Base-by-base conservation (phyloP, 2,113 vertebrate species). In the Lucifuga dentata region DNA sequence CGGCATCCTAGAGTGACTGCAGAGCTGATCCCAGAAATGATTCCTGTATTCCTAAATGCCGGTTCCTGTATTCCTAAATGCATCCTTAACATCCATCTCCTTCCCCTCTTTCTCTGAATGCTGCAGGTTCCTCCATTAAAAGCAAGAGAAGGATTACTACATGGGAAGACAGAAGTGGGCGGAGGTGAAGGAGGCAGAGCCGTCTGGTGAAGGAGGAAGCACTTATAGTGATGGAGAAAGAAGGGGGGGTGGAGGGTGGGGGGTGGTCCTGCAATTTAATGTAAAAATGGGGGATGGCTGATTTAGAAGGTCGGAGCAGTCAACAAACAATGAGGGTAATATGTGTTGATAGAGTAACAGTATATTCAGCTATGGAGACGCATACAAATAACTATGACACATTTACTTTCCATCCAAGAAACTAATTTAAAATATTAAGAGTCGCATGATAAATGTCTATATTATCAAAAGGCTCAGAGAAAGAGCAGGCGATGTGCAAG, bases 161-260 rank as follows among this genome's bases (percentile, higher is more conserved):
- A 39, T 15, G 40, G 67, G 52, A 62, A 71, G 50, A 65, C 63
- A 75, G 73, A 67, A 78, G 77, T 73, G 78, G 86, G 75, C 23
- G 88, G 79, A 77, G 78, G 77, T n/a, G 73, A 55, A 68, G 61
- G 71, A 63, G 53, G 73, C 63, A 39, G 23, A 69, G 73, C 32
- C 15, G 50, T 67, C 70, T 70, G 68, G 60, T 76, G 58, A 51
- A 73, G 76, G 67, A 40, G 55, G 55, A 84, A 78, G 79, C 86
- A 92, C 85, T 90, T 86, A 86, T 12, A 60, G 71, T 79, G 87
- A 90, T 83, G 83, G 76, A 48, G 85, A 86, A 86, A 59, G 60
- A 65, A 17, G 78, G 81, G 45, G 78, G 63, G 67, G 26, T n/a
- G n/a, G n/a, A n/a, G n/a, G n/a, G n/a, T n/a, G n/a, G n/a, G 78